Evolutionary conservation across 2,888 invertebrate species (phyloP).

Genomic region (Drosophila parthenogenetica): DNA sequence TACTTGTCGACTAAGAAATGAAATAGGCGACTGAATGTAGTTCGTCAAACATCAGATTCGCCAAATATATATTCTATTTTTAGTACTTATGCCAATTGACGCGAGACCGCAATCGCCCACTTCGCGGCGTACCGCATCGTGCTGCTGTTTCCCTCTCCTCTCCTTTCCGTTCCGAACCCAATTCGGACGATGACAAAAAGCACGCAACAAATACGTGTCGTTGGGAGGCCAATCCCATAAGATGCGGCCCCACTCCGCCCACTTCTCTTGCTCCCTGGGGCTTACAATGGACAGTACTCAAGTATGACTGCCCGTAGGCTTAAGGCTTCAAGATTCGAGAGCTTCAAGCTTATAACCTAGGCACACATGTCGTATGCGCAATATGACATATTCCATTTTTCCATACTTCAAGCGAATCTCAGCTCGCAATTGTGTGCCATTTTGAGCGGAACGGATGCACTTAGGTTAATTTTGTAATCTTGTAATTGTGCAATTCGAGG

Average conservation of each 20-base stretch:
- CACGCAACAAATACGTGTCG: slow-evolving; percentile 42
- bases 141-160: slow-evolving; percentile 1
- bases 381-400: not conserved
- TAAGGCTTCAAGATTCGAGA: slow-evolving; percentile 19
- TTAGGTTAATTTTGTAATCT: slow-evolving; percentile 9
- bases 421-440: slow-evolving; percentile 12
- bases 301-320: slow-evolving; percentile 8
- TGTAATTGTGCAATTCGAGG: slow-evolving; percentile 26
- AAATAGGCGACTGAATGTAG: slow-evolving; percentile 15
- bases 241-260: not conserved
- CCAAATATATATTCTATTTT: slow-evolving; percentile 68
- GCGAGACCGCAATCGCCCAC: slow-evolving; percentile 68
- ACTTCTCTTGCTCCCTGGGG: not conserved
- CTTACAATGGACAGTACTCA: not conserved
- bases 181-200: slow-evolving; percentile 20
- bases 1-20: slow-evolving; percentile 23
- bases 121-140: slow-evolving; percentile 12
- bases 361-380: slow-evolving; percentile 27
- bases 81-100: slow-evolving; percentile 59
- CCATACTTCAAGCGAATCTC: slow-evolving; percentile 3
- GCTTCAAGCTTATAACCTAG: slow-evolving; percentile 32
- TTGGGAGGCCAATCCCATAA: slow-evolving; percentile 34
- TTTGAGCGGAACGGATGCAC: slow-evolving; percentile 10
- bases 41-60: slow-evolving; percentile 44
- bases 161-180: not conserved